Evolutionary conservation across 2,113 vertebrate genomes (phyloP), one percentile per base, ranked within the genome.

Genomic region (Gnathonemus longibarbis): DNA sequence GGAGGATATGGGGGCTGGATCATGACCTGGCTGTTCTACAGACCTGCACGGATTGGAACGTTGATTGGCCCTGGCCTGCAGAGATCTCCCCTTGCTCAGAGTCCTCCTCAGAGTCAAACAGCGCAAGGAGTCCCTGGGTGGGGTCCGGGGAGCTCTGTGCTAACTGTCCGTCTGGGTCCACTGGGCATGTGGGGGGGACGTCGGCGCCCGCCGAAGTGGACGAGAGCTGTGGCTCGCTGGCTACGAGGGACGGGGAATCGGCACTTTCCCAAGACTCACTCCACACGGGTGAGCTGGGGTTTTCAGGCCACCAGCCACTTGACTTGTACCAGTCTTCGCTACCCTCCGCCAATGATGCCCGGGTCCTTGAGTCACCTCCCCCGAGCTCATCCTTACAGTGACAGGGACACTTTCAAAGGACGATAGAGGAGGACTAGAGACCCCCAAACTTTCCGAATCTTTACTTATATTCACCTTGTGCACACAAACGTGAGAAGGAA

Each of bases 31-130:
- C n/a, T 52, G 6, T 91, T 53, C 10, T 49, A 24, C 94, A 94
- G 93, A 95, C 95, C 95, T 95, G 94, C 1, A 83, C 90, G 84
- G 87, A 58, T 24, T 88, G 66, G 48, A 84, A 70, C 31, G 92
- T 52, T 9, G 87, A 10, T 31, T 77, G 66, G 77, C 88, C 87
- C 87, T 87, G 90, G 70, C 62, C 62, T 39, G 53, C 27, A 50
- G 58, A 50, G 1, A 13, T 66, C 74, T 91, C 90, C 48, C 52
- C 88, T 21, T 58, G 52, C 84, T 31, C 66, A 62, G 48, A 49
- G 39, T 84, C 3, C 83, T 86, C 39, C 9, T 88, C 88, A 4
- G 45, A 74, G 53, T 83, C 31, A 19, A 90, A 50, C 27, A 89
- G 74, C 50, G 89, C 90, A 53, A 83, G 19, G 46, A 35, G 90